phyloP scores from a whole-genome alignment of 2,888 invertebrate genomes.

The Acronicta psi region DNA sequence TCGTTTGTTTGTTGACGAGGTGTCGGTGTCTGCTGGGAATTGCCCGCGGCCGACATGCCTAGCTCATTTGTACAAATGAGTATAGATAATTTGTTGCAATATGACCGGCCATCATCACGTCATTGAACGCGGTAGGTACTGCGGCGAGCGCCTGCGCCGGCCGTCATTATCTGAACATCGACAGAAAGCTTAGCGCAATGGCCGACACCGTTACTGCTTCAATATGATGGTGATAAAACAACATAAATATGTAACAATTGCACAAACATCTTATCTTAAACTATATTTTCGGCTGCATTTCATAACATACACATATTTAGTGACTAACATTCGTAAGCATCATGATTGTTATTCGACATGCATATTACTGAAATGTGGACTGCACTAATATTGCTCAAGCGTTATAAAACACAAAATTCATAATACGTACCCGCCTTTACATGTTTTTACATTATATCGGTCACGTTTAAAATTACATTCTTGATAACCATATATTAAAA shows the following conservation, averaged over 20 bases:
- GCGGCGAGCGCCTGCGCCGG: slow-evolving; percentile 24
- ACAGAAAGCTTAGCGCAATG: slow-evolving; percentile 36
- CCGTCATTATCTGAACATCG: slow-evolving; percentile 49
- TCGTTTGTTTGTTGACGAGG: slow-evolving; percentile 62
- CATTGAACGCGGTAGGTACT: slow-evolving; percentile 43
- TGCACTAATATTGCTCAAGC: slow-evolving; percentile 44
- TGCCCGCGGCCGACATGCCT: slow-evolving; percentile 69
- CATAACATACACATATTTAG: slow-evolving; percentile 45
- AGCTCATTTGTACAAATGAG: slow-evolving; percentile 70
- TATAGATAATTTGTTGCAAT: slow-evolving; percentile 65
- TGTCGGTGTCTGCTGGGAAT: slow-evolving; percentile 76
- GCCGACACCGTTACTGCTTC: slow-evolving; percentile 38
- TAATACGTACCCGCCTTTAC: slow-evolving; percentile 21
- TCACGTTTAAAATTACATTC: slow-evolving; percentile 50
- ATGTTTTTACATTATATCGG: slow-evolving; percentile 35
- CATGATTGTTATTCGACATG: slow-evolving; percentile 51
- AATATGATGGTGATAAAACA: slow-evolving; percentile 32
- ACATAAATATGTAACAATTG: slow-evolving; percentile 47
- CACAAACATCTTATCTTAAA: slow-evolving; percentile 43
- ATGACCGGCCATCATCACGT: slow-evolving; percentile 50
- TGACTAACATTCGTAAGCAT: slow-evolving; percentile 43
- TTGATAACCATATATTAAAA: slow-evolving; percentile 53
- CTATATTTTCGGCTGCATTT: slow-evolving; percentile 36
- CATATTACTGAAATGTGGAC: slow-evolving; percentile 50
- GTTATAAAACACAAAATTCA: slow-evolving; percentile 48